Percentiles rank a stretch among this genome's conserved stretches.
phyloP scores from a whole-genome alignment of 2,113 vertebrate genomes.

The Varanus salvator region DNA sequence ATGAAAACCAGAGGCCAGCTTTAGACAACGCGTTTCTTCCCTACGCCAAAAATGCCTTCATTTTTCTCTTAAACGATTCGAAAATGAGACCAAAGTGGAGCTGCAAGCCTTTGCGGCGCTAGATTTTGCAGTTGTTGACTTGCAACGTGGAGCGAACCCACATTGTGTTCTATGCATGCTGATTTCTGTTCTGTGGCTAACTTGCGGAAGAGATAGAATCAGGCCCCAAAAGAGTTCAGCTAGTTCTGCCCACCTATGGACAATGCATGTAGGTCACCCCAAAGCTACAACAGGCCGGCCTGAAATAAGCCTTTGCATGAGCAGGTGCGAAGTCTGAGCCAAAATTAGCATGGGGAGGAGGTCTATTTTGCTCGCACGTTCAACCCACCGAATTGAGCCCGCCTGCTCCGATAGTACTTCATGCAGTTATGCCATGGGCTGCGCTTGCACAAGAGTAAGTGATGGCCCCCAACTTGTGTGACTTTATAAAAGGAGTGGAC shows the following conservation, averaged over 20 bases:
- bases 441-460: too few species aligned
- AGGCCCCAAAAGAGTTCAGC: background rate
- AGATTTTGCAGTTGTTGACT: background rate
- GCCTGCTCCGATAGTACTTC: background rate
- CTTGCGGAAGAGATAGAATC: background rate
- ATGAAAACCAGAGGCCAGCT: constrained; percentile 62
- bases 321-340: background rate
- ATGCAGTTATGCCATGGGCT: too few species aligned
- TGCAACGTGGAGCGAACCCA: background rate
- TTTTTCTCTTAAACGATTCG: constrained; percentile 60
- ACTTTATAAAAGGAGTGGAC: too few species aligned
- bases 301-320: too few species aligned
- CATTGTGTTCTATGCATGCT: background rate
- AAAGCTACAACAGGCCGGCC: background rate
- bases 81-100: constrained; percentile 14
- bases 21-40: constrained; percentile 35
- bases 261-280: background rate
- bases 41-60: constrained; percentile 53
- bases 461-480: too few species aligned
- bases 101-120: constrained; percentile 21
- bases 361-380: background rate
- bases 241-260: background rate
- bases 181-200: background rate
- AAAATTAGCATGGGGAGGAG: background rate
- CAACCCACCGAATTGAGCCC: background rate